phyloP scores from a whole-genome alignment of 1,140 invertebrate species.

The Dinoponera quadriceps region DNA sequence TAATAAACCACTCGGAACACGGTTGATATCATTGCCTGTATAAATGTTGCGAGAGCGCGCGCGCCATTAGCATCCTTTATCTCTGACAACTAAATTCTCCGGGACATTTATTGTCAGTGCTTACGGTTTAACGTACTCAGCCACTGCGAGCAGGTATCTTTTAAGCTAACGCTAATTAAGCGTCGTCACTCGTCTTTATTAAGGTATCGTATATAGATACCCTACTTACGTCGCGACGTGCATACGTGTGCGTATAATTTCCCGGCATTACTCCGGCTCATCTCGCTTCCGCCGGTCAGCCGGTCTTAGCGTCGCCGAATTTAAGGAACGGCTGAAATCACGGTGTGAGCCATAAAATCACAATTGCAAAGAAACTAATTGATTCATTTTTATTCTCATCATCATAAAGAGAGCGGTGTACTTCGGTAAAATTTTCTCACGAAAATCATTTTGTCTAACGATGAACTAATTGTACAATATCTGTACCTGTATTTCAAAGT shows the following conservation, averaged over 20 bases:
- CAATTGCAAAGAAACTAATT: too few species aligned
- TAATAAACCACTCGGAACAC: slow-evolving; percentile 52
- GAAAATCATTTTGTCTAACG: too few species aligned
- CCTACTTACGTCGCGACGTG: neutral
- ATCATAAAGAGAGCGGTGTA: too few species aligned
- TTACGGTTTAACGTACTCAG: slow-evolving; percentile 62
- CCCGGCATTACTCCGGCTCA: slow-evolving; percentile 32
- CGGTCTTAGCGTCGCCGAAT: slow-evolving; percentile 23
- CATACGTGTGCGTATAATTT: slow-evolving; percentile 28
- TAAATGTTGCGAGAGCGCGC: slow-evolving; percentile 26
- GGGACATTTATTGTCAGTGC: slow-evolving; percentile 55
- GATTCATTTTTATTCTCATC: too few species aligned
- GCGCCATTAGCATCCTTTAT: slow-evolving; percentile 38
- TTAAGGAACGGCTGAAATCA: slow-evolving; percentile 31
- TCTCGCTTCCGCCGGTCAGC: neutral
- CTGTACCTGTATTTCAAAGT: too few species aligned
- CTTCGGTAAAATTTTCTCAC: too few species aligned
- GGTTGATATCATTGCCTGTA: slow-evolving; percentile 52
- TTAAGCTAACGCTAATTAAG: slow-evolving; percentile 68
- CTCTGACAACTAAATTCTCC: slow-evolving; percentile 56
- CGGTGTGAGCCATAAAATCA: too few species aligned
- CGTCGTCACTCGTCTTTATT: slow-evolving; percentile 71
- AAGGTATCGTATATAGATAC: slow-evolving; percentile 27
- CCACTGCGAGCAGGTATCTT: slow-evolving; percentile 54
- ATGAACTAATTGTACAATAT: too few species aligned